A percentile compares a stretch with the other conserved stretches of the same genome.
Evolutionary conservation across 2,888 invertebrate species (phyloP).

Genomic region (Calliphora vomitoria): DNA sequence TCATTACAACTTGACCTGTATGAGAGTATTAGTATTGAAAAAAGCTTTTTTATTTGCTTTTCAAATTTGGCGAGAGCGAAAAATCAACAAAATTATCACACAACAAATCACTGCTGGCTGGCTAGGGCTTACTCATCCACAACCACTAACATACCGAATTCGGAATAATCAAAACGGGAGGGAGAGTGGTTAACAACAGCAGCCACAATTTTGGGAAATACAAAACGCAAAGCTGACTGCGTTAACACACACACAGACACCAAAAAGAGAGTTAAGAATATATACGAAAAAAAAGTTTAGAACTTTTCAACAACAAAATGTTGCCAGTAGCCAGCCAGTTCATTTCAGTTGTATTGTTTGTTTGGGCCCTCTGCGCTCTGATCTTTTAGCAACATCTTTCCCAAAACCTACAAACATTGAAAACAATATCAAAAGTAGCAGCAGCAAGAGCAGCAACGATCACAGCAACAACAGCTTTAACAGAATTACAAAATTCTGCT

Average conservation of each 20-base stretch:
- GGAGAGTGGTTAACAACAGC: constrained; percentile 16
- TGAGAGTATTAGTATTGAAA: neutral
- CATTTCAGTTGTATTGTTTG: neutral
- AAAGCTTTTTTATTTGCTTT: constrained; percentile 33
- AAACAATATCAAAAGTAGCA: constrained; percentile 12
- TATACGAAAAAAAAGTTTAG: constrained; percentile 5
- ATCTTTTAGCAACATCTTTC: constrained; percentile 67
- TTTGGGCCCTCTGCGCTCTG: constrained; percentile 5
- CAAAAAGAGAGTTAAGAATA: constrained; percentile 54
- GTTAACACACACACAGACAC: neutral
- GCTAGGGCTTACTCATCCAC: neutral
- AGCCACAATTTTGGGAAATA: constrained; percentile 40
- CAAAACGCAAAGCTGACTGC: neutral
- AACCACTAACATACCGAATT: constrained; percentile 29
- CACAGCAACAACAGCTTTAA: constrained; percentile 22
- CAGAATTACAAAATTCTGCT: constrained; percentile 67
- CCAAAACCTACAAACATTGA: neutral
- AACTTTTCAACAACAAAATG: constrained; percentile 44
- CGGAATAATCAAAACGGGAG: constrained; percentile 42
- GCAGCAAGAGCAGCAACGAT: constrained; percentile 42
- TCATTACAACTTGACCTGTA: neutral
- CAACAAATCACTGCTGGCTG: constrained; percentile 8
- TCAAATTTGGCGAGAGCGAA: constrained; percentile 34
- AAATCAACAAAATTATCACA: constrained; percentile 31
- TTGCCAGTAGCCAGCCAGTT: constrained; percentile 36